phyloP scores from a whole-genome alignment of 2,888 invertebrate genomes.

The Fabriciana adippe region DNA sequence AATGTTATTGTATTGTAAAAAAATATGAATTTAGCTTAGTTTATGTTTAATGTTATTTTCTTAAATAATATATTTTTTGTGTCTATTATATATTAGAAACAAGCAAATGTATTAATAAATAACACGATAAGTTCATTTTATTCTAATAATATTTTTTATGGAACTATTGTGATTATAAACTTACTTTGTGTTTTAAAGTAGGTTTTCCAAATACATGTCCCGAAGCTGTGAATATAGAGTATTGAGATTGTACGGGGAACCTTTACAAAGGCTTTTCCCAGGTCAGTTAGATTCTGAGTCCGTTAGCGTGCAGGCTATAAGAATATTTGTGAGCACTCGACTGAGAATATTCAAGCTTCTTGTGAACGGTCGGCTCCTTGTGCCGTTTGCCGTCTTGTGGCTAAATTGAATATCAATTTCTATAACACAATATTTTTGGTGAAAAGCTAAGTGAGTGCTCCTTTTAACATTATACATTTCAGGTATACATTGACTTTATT shows the following conservation, averaged over 20 bases:
- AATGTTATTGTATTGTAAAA: too few relatives aligned
- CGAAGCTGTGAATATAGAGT: background rate
- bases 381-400: slow-evolving; percentile 40
- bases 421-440: slow-evolving; percentile 29
- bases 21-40: too few relatives aligned
- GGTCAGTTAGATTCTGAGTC: slow-evolving; percentile 37
- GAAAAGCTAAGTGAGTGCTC: slow-evolving; percentile 28
- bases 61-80: too few relatives aligned
- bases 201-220: background rate
- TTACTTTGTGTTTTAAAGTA: background rate
- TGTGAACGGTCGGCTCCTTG: slow-evolving; percentile 35
- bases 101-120: too few relatives aligned
- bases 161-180: background rate
- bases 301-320: slow-evolving; percentile 39
- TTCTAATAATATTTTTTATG: too few relatives aligned
- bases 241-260: slow-evolving; percentile 17
- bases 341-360: slow-evolving; percentile 44
- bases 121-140: too few relatives aligned
- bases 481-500: background rate
- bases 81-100: too few relatives aligned
- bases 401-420: slow-evolving; percentile 42
- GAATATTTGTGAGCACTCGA: slow-evolving; percentile 45
- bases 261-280: slow-evolving; percentile 25
- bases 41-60: too few relatives aligned
- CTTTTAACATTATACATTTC: slow-evolving; percentile 11